Conservation (phyloP, 2,113 vertebrate species). For the Zosterops borbonicus region DNA sequence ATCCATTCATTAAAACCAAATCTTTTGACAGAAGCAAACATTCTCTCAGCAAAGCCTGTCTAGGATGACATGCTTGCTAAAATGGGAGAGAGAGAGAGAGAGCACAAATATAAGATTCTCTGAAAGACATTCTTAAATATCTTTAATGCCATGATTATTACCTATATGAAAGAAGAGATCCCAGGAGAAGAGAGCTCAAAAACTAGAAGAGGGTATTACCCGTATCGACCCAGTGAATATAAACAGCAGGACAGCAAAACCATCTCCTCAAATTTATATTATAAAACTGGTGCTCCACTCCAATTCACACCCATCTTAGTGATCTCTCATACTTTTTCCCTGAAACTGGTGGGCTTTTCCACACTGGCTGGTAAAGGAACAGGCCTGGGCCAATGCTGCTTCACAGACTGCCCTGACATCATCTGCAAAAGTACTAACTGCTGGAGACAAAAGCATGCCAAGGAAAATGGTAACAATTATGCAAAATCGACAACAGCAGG, state of each 20-base stretch:
- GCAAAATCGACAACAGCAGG: background rate
- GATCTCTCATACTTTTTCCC: background rate
- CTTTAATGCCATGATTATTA: background rate
- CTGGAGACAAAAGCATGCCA: background rate
- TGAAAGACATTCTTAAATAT: background rate
- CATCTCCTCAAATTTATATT: background rate
- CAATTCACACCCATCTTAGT: background rate
- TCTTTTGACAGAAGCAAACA: background rate
- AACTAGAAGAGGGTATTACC: background rate
- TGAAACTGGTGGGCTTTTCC: background rate
- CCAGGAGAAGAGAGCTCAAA: background rate
- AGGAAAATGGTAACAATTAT: background rate
- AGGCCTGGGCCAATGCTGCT: background rate
- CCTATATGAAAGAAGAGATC: background rate
- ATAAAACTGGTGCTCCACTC: background rate
- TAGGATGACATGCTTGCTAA: background rate
- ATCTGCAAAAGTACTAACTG: background rate
- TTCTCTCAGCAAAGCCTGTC: background rate
- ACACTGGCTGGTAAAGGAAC: background rate
- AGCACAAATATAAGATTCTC: background rate
- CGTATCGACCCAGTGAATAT: rapidly evolving
- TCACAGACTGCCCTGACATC: background rate
- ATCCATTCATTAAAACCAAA: background rate
- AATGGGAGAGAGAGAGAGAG: background rate
- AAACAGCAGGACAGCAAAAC: background rate